These are phyloP conservation scores for Chamaea fasciata DNA, from an alignment of 2,113 vertebrate species.

Conservation along the genomic window DNA sequence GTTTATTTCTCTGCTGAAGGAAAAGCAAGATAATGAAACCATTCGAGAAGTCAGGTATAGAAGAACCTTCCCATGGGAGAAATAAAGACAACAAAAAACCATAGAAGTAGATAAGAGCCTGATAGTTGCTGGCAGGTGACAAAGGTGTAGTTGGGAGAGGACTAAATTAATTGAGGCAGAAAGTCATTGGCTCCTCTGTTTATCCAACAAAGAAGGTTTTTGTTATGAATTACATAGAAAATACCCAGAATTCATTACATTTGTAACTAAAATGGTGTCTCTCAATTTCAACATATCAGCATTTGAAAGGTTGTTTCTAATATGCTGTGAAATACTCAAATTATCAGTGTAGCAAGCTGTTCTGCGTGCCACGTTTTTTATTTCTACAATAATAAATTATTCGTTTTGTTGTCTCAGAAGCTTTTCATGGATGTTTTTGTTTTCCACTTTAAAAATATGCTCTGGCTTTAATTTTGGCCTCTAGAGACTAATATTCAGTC, in stretches of 20 bases:
- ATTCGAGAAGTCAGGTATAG: background rate
- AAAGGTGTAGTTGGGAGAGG: background rate
- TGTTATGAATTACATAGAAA: background rate
- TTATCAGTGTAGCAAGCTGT: background rate
- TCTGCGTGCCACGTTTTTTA: background rate
- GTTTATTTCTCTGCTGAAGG: background rate
- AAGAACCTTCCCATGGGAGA: background rate
- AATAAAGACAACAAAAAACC: background rate
- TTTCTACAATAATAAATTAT: background rate
- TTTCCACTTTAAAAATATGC: background rate
- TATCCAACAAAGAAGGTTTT: background rate
- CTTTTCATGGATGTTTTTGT: background rate
- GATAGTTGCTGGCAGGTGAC: background rate
- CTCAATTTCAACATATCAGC: background rate
- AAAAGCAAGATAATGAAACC: background rate
- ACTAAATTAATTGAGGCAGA: background rate
- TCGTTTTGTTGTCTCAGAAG: background rate
- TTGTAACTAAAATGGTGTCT: background rate
- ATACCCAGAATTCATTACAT: background rate
- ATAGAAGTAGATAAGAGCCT: background rate
- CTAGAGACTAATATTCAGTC: background rate
- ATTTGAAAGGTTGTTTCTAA: background rate
- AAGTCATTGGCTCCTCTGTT: background rate
- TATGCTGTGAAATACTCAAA: background rate
- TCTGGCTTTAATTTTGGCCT: background rate